These are phyloP conservation scores for Apis florea DNA, from an alignment of 1,140 invertebrate genomes.

Conservation along the genomic window DNA sequence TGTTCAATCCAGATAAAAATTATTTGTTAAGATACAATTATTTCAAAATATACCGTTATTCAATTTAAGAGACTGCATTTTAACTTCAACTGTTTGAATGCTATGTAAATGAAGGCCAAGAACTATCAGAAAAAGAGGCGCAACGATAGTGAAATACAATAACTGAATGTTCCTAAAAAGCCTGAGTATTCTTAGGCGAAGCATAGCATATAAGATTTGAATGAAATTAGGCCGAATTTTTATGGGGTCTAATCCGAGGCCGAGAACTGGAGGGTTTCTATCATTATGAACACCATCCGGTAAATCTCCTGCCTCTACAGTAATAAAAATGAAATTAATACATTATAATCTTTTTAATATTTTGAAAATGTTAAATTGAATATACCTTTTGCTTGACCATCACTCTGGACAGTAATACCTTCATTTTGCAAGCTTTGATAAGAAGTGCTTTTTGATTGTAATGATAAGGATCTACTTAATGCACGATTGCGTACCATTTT, in stretches of 20 bases:
- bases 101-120: slow-evolving; percentile 86
- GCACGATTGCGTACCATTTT: slow-evolving; percentile 87
- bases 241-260: slow-evolving; percentile 81
- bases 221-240: slow-evolving; percentile 80
- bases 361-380: background rate
- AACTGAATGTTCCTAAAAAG: slow-evolving; percentile 79
- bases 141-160: slow-evolving; percentile 80
- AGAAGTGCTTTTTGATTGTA: slow-evolving; percentile 87
- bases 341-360: background rate
- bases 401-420: slow-evolving; percentile 74
- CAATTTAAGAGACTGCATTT: slow-evolving; percentile 83
- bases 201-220: slow-evolving; percentile 80
- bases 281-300: slow-evolving; percentile 74
- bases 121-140: slow-evolving; percentile 83
- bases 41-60: slow-evolving; percentile 72
- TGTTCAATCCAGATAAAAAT: background rate
- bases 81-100: slow-evolving; percentile 83
- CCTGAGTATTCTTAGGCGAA: slow-evolving; percentile 78
- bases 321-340: background rate
- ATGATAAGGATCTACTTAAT: slow-evolving; percentile 84
- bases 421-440: slow-evolving; percentile 88
- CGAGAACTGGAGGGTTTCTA: slow-evolving; percentile 75
- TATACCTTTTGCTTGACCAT: slow-evolving; percentile 76
- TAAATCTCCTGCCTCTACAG: slow-evolving; percentile 69
- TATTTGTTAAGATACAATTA: slow-evolving; percentile 2